A percentile compares a stretch with the other conserved stretches of the same genome.
Evolutionary conservation across 2,888 invertebrate species (phyloP).

Genomic region (Pyrgus malvae): DNA sequence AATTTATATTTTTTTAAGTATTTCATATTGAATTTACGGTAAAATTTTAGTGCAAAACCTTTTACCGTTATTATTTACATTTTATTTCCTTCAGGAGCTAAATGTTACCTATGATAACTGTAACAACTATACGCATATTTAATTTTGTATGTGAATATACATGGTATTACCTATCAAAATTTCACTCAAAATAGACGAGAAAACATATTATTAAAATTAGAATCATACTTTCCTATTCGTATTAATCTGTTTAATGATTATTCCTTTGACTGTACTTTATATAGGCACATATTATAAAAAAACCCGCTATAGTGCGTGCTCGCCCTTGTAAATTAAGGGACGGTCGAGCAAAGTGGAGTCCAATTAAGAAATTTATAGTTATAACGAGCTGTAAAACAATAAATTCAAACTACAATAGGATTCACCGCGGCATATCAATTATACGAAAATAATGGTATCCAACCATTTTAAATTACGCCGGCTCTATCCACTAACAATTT

Average conservation of each 20-base stretch:
- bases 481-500: constrained; percentile 40
- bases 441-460: constrained; percentile 40
- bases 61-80: no score
- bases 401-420: constrained; percentile 67
- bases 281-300: constrained; percentile 43
- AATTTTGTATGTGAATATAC: no score
- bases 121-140: no score
- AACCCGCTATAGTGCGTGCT: constrained; percentile 59
- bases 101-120: no score
- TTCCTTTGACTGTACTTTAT: constrained; percentile 12
- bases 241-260: neutral
- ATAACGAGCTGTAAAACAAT: constrained; percentile 76
- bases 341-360: constrained; percentile 66
- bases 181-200: no score
- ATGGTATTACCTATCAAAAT: no score
- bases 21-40: no score
- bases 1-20: no score
- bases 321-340: constrained; percentile 75
- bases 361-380: constrained; percentile 78
- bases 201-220: no score
- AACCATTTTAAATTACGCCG: constrained; percentile 11
- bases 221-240: no score
- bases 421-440: constrained; percentile 71
- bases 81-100: no score
- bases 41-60: no score